Evolutionary conservation across 2,797 vertebrate genomes (phyloP).

Genomic region (Microctenopoma steveboyesi): DNA sequence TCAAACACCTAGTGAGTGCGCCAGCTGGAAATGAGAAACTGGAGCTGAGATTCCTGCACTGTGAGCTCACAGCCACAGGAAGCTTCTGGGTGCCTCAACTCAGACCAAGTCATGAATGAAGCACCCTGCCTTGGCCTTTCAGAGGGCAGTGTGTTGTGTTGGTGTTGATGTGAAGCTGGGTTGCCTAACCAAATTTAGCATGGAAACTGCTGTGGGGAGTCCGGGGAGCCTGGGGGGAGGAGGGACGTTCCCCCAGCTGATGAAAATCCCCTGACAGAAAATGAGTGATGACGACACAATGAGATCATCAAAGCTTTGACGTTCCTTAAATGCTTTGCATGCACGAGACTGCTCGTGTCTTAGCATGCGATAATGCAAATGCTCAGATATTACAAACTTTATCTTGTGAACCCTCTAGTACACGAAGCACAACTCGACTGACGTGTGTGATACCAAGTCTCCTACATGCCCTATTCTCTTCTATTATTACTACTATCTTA

Average conservation of each 20-base stretch:
- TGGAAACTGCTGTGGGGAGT: constrained; percentile 60
- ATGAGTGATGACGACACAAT: constrained; percentile 37
- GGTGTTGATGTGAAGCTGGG: neutral
- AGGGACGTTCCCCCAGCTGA: constrained; percentile 9
- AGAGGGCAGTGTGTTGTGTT: neutral
- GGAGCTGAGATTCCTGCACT: constrained; percentile 55
- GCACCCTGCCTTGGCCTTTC: constrained; percentile 2
- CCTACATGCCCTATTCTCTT: too few species aligned
- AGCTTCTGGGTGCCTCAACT: constrained; percentile 12
- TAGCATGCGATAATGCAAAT: too few species aligned
- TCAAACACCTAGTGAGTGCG: constrained; percentile 41
- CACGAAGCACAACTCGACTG: too few species aligned
- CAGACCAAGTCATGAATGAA: constrained; percentile 45
- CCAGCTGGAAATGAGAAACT: constrained; percentile 55
- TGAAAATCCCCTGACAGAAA: constrained; percentile 44
- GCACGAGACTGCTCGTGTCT: neutral
- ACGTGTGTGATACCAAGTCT: too few species aligned
- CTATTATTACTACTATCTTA: too few species aligned
- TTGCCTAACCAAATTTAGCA: constrained; percentile 69
- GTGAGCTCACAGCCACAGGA: constrained; percentile 56
- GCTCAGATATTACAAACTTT: too few species aligned
- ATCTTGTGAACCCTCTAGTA: too few species aligned
- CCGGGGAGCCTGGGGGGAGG: neutral
- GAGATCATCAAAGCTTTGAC: constrained; percentile 31
- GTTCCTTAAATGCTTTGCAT: constrained; percentile 2